Evolutionary conservation across 2,797 vertebrate species (phyloP), one percentile per base, ranked within the genome.

Genomic region (Chaunax sp.): DNA sequence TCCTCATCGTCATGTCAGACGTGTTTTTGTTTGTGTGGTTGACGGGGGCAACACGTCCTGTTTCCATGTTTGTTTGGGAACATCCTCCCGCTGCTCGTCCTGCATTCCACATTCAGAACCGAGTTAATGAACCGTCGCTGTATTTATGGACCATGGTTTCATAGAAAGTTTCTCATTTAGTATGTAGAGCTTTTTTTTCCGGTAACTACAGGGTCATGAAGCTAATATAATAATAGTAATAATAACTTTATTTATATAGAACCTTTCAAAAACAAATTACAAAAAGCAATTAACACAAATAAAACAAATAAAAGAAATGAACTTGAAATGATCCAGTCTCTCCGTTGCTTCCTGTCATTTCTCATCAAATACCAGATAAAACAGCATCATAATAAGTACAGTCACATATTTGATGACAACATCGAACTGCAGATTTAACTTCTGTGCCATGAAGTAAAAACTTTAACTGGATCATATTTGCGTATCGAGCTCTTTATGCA

Each of bases 331-430:
- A 51, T 45, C n/a, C 33, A 7, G 6, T 28, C 23, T 62, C 40
- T 3, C 18, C 28, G 49, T 22, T 63, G 16, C 25, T 18, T 56
- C 7, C 13, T 35, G 30, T 67, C n/a, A 58, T 75, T 56, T 64
- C 41, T 64, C 58, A 67, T 47, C 58, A 22, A 57, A 73, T 26
- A 23, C 0, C 16, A 70, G 7, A 20, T 38, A 51, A 6, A 68
- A 43, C 0, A 23, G 26, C 12, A 86, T 84, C 74, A 81, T 38
- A 14, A 72, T 46, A 59, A 61, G 78, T 75, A 61, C 51, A 45
- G 28, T 40, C 61, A 18, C 37, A 52, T 47, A 69, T 66, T 66
- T 61, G 66, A 57, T 76, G 49, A 44, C 55, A 38, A 19, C 63
- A 4, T 60, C 18, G 56, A 20, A 77, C 66, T 70, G 64, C 49